Percentiles rank a stretch among this genome's conserved stretches.
These are phyloP conservation scores for Machaerirhynchus nigripectus DNA, from an alignment of 2,113 vertebrate species.

Conservation along the genomic window DNA sequence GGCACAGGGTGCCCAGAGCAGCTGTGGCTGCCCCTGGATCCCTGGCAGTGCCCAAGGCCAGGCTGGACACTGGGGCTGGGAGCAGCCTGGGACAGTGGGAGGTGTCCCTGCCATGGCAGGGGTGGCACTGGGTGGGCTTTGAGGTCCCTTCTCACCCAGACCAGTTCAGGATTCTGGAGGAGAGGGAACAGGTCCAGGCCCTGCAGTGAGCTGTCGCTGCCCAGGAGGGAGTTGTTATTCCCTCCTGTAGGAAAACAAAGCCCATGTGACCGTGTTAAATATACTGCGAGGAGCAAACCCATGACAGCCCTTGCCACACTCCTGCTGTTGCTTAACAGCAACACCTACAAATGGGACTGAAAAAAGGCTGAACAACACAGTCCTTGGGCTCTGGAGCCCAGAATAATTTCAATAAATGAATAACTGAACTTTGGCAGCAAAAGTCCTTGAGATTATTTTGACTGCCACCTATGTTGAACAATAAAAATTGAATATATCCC, in stretches of 20 bases:
- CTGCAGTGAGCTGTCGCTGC: neutral
- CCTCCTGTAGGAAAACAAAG: neutral
- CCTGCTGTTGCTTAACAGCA: neutral
- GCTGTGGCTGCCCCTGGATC: neutral
- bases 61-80: neutral
- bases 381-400: neutral
- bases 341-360: neutral
- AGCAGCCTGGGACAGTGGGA: neutral
- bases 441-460: neutral
- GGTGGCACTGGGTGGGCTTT: neutral
- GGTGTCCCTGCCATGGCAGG: neutral
- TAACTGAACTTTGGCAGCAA: neutral
- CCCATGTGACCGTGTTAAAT: slow-evolving; percentile 2
- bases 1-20: neutral
- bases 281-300: neutral
- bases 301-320: neutral
- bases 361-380: neutral
- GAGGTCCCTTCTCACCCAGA: rapidly evolving
- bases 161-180: neutral
- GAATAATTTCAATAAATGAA: neutral
- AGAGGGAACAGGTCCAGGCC: neutral
- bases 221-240: neutral
- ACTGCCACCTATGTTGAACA: neutral
- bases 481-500: rapidly evolving
- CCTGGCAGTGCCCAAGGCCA: neutral